Evolutionary conservation across 2,113 vertebrate species (phyloP), one percentile per base, ranked within the genome.

Genomic region (Lepus europaeus): DNA sequence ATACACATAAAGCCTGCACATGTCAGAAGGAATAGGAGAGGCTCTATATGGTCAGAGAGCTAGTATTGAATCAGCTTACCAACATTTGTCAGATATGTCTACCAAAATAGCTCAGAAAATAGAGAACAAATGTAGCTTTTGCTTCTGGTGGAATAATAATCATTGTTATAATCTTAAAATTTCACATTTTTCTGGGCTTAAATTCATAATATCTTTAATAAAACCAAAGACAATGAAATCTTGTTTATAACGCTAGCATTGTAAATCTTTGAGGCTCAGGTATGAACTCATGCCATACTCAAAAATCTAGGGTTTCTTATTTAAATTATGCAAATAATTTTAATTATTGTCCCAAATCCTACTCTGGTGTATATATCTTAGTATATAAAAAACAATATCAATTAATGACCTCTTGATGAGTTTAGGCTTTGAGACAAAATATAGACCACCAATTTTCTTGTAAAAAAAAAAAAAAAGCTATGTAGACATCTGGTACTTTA

Each of bases 381-480:
- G 27, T n/a, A 69, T 10, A 76, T 56, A 61, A 68, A 84, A 81
- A 25, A 74, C 13, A 85, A n/a, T 53, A 49, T 64, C 17, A 79
- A 6, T 39, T 83, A 88, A 49, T 83, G 36, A 10, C 27, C 29
- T 59, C 19, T n/a, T 76, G 12, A 78, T 59, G 31, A 83, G 33
- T 22, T 25, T 31, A 78, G n/a, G 53, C 59, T 23, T 6, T 66
- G 76, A 59, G 16, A 70, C 17, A 89, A 97, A 53, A 17, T 0
- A 3, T 2, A 66, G 53, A 61, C 29, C 95, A 51, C 5, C 19
- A 63, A 31, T 64, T 93, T 56, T 95, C 73, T 88, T 86, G 36
- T 80, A 59, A 96, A 61, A 72, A 94, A 86, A 97, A 86, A 97
- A 95, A 97, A 59, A n/a, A 49, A 77, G 51, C 27, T 6, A 11